Percentiles rank a stretch among this genome's conserved stretches.
Conservation (phyloP, 2,113 vertebrate genomes). For the Osmerus eperlanus region DNA sequence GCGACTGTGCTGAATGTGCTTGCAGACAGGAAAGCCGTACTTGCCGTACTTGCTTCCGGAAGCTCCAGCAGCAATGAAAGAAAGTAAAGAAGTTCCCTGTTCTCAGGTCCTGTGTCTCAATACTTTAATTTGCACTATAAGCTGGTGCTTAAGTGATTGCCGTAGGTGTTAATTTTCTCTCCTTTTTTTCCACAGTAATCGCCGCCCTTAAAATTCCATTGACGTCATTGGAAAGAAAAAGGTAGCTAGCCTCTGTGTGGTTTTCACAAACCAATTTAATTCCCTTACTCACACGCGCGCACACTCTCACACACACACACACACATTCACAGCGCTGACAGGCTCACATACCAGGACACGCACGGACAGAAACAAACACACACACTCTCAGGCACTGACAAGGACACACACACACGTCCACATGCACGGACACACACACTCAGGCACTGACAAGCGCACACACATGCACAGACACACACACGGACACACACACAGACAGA, state of each 20-base stretch:
- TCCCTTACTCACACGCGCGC: slow-evolving; percentile 33
- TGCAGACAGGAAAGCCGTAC: slow-evolving; percentile 47
- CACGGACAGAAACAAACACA: slow-evolving; percentile 13
- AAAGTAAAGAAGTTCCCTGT: slow-evolving; percentile 26
- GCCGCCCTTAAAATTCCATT: slow-evolving; percentile 50
- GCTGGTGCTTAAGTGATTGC: slow-evolving; percentile 50
- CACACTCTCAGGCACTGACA: background rate
- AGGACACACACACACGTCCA: background rate
- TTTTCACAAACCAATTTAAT: slow-evolving; percentile 34
- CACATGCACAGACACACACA: background rate
- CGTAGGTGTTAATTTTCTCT: slow-evolving; percentile 54
- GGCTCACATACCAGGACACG: background rate
- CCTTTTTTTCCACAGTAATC: slow-evolving; percentile 29
- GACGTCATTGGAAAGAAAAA: slow-evolving; percentile 44
- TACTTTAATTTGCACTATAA: slow-evolving; percentile 52
- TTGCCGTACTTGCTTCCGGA: slow-evolving; percentile 38
- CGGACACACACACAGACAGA: slow-evolving; percentile 2
- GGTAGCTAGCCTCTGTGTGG: slow-evolving; percentile 26
- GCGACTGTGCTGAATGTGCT: background rate
- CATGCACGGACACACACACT: background rate
- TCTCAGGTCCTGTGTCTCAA: slow-evolving; percentile 31
- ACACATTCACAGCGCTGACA: background rate
- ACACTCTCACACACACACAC: slow-evolving; percentile 23
- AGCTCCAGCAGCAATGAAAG: slow-evolving; percentile 27
- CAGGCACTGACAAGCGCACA: background rate